Conservation (phyloP, 1,140 invertebrate genomes). For the Papilio glaucus region DNA sequence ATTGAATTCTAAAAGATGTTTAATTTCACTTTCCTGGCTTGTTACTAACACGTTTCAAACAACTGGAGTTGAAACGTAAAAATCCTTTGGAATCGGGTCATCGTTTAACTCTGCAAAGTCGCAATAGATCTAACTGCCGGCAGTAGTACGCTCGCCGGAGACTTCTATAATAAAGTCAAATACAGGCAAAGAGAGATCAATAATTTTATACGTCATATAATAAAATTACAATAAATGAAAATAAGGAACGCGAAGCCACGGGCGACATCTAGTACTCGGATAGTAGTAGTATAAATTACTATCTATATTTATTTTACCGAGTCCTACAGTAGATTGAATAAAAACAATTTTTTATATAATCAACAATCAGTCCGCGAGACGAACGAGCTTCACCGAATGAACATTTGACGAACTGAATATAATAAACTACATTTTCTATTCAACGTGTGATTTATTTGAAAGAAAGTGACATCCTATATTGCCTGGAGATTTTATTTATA, state of each 20-base stretch:
- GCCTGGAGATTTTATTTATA: not conserved
- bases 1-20: not conserved
- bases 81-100: not conserved
- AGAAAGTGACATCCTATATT: not conserved
- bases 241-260: no score
- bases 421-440: no score
- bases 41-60: conserved; percentile 13
- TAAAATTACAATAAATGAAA: no score
- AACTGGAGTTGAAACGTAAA: conserved; percentile 4
- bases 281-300: no score
- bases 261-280: no score
- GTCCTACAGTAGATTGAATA: no score
- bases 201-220: not conserved
- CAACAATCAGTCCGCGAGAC: no score
- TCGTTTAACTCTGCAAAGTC: not conserved
- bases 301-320: no score
- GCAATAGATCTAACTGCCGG: not conserved
- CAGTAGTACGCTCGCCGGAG: not conserved
- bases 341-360: no score
- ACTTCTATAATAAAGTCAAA: not conserved
- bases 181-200: not conserved
- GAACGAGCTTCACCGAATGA: no score
- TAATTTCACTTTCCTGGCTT: not conserved
- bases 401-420: no score
- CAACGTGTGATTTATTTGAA: no score